Evolutionary conservation across 2,888 invertebrate species (phyloP).

Genomic region (Endotricha flammealis): DNA sequence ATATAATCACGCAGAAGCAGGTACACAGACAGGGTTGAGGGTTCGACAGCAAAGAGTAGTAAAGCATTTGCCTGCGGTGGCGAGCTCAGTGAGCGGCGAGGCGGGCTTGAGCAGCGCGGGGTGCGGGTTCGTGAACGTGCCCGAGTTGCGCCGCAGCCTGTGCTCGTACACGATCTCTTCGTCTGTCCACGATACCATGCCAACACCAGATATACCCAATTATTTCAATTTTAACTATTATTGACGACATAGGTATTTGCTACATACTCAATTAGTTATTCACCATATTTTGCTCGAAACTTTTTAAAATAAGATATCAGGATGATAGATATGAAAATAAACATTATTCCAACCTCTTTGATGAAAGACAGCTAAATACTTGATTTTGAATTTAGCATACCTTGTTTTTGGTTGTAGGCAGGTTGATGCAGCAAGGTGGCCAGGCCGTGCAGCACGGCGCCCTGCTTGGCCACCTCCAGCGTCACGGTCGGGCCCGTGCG

Average conservation of each 20-base stretch:
- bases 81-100: conserved; percentile 67
- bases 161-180: conserved; percentile 54
- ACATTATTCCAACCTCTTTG: no score
- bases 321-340: no score
- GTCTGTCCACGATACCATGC: conserved; percentile 19
- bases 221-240: no score
- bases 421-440: conserved; percentile 95
- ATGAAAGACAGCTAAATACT: no score
- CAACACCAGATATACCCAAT: conserved; percentile 1
- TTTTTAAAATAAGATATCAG: no score
- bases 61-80: conserved; percentile 61
- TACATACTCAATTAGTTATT: no score
- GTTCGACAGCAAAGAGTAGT: neutral
- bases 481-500: conserved; percentile 96
- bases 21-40: neutral
- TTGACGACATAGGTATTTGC: no score
- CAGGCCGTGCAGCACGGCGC: conserved; percentile 97
- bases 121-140: conserved; percentile 65
- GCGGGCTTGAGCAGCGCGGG: conserved; percentile 60
- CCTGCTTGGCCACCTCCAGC: conserved; percentile 97
- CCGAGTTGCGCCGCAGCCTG: conserved; percentile 60
- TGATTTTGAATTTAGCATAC: no score
- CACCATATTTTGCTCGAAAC: no score
- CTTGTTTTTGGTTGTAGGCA: conserved; percentile 59
- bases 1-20: no score